These are phyloP conservation scores for Pangasius krempfi DNA, from an alignment of 2,797 vertebrate species.

Conservation along the genomic window DNA sequence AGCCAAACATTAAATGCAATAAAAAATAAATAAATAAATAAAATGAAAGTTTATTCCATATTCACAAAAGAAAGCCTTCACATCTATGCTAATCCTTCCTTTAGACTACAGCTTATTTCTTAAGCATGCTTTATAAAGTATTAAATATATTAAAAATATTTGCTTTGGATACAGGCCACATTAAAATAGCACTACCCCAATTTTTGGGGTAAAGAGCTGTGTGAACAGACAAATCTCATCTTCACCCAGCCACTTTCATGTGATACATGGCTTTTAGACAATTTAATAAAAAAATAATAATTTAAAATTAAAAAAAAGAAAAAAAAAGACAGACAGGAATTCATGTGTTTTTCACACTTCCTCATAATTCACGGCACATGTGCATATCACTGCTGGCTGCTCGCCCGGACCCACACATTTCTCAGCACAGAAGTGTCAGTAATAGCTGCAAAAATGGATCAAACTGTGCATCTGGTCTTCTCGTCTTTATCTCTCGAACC, in stretches of 20 bases:
- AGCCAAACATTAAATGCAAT: background rate
- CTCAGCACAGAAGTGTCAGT: slow-evolving; percentile 1
- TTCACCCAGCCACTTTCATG: background rate
- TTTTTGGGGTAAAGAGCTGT: background rate
- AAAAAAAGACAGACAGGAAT: slow-evolving; percentile 14
- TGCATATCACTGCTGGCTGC: slow-evolving; percentile 13
- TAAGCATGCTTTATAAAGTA: background rate
- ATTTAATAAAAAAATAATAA: no score
- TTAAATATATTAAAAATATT: background rate
- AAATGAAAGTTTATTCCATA: background rate
- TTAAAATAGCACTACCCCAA: background rate
- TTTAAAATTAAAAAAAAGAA: no score
- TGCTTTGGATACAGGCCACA: background rate
- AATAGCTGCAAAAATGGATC: slow-evolving; percentile 5
- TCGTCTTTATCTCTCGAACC: background rate
- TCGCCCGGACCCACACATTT: background rate
- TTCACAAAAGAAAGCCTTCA: background rate
- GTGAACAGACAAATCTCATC: background rate
- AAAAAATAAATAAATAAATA: background rate
- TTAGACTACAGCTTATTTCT: background rate
- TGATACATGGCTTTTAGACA: background rate
- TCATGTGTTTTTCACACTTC: slow-evolving; percentile 19
- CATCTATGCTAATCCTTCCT: background rate
- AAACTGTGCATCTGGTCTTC: slow-evolving; percentile 1
- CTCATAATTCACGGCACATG: slow-evolving; percentile 1